These are phyloP conservation scores for Ochotona princeps DNA, from an alignment of 2,113 vertebrate genomes.

Conservation along the genomic window DNA sequence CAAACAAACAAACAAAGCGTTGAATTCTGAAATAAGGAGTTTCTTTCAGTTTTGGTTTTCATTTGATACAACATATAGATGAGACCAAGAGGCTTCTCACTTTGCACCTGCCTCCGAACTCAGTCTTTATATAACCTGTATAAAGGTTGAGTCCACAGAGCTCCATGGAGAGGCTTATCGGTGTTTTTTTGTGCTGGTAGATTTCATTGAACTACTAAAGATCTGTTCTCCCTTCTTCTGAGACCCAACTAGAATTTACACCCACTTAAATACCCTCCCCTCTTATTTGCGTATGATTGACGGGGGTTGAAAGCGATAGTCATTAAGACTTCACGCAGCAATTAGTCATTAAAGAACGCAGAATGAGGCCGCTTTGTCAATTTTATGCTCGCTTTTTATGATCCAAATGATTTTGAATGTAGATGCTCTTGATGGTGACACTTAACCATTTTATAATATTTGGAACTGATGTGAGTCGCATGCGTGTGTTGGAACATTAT, in stretches of 20 bases:
- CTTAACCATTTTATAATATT: conserved; percentile 51
- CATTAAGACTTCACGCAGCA: conserved; percentile 44
- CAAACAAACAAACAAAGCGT: background rate
- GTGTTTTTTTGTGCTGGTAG: background rate
- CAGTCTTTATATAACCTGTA: background rate
- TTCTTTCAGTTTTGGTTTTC: conserved; percentile 36
- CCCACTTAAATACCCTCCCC: background rate
- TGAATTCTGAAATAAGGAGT: background rate
- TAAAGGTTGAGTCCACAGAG: background rate
- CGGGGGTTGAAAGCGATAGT: conserved; percentile 6
- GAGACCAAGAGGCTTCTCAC: background rate
- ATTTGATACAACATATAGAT: background rate
- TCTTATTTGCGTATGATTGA: conserved; percentile 55
- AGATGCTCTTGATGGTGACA: conserved; percentile 7
- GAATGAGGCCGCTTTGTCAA: conserved; percentile 38
- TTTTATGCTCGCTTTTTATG: conserved; percentile 57
- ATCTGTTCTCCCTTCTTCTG: conserved; percentile 10
- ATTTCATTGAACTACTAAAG: background rate
- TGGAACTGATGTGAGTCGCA: background rate
- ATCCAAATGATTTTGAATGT: conserved; percentile 50
- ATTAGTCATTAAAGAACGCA: conserved; percentile 59
- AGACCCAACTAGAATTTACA: conserved; percentile 50
- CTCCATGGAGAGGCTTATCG: background rate
- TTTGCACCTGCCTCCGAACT: background rate
- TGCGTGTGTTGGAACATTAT: background rate